Base-by-base conservation (phyloP, 2,797 vertebrate genomes). In the Chaetodon trifasciatus region DNA sequence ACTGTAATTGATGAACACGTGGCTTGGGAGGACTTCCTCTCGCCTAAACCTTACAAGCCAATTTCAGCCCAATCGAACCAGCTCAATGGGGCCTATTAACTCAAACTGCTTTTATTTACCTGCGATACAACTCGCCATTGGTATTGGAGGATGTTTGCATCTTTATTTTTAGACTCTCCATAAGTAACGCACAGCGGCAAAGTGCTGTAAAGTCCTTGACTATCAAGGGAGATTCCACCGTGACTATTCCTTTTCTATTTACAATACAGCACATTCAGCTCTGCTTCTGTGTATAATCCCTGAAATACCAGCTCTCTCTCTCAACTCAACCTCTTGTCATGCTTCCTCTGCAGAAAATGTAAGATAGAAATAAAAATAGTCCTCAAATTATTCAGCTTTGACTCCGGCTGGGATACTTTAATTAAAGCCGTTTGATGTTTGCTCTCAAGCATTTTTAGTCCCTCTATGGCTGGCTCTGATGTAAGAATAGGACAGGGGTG, bases 1-100 rank as follows among this genome's bases (percentile, higher is more conserved):
- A 80, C 78, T 79, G 85, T 88, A 93, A 93, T 86, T 94, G 92
- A 94, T 91, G 87, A 94, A 89, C 88, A 88, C 13, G 76, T 86
- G 88, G 88, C 80, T 65, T 32, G 46, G 62, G 70, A 86, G 47
- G 79, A 87, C 81, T 89, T 86, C 79, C 85, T 85, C 77, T 61
- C n/a, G 0, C 49, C 77, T 69, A 47, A 77, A 74, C 39, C 78
- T 58, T 52, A 75, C 74, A 72, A 85, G 80, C 85, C 88, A 88
- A 92, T 94, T 91, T 86, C 65, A 82, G 85, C 58, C 83, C 72
- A 71, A 90, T 93, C 83, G 69, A 92, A 92, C 10, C 0, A 0
- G 81, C 70, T 91, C 90, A 88, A 89, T 91, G 70, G 74, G 47
- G 42, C 66, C 83, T 84, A 86, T 90, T 90, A 90, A 89, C 82